These are phyloP conservation scores for Mallotus villosus DNA, from an alignment of 2,797 vertebrate species.

Conservation along the genomic window DNA sequence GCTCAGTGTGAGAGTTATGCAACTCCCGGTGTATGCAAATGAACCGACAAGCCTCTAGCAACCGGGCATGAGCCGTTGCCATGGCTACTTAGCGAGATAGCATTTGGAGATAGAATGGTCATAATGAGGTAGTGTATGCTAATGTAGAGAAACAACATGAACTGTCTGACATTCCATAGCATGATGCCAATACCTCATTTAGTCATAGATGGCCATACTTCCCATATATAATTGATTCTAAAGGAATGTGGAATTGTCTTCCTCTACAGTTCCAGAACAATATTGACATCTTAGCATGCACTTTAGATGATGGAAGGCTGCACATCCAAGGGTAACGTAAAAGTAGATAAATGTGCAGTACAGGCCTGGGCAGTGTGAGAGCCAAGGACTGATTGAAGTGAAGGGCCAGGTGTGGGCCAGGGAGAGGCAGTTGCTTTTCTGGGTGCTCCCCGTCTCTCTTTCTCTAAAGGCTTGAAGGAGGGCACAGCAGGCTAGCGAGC, in stretches of 20 bases:
- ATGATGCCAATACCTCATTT: not conserved
- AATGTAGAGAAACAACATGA: conserved; percentile 12
- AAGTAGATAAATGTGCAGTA: not conserved
- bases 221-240: not conserved
- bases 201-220: not conserved
- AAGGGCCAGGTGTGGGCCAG: conserved; percentile 56
- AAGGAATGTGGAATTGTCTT: not conserved
- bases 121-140: conserved; percentile 39
- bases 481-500: conserved; percentile 59
- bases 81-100: conserved; percentile 66
- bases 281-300: not conserved
- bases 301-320: not conserved
- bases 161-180: not conserved
- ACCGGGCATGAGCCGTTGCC: conserved; percentile 55
- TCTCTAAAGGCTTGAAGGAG: conserved; percentile 48
- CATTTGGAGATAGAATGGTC: conserved; percentile 55
- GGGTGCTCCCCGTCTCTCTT: conserved; percentile 39
- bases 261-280: not conserved
- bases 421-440: conserved; percentile 50
- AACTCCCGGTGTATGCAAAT: conserved; percentile 73
- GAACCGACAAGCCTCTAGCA: conserved; percentile 64
- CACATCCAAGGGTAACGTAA: not conserved
- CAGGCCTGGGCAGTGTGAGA: conserved; percentile 18
- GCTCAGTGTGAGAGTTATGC: conserved; percentile 58
- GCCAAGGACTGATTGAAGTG: conserved; percentile 18